A percentile compares a stretch with the other conserved stretches of the same genome.
Evolutionary conservation across 1,140 invertebrate species (phyloP).

Genomic region (Nephotettix cincticeps): DNA sequence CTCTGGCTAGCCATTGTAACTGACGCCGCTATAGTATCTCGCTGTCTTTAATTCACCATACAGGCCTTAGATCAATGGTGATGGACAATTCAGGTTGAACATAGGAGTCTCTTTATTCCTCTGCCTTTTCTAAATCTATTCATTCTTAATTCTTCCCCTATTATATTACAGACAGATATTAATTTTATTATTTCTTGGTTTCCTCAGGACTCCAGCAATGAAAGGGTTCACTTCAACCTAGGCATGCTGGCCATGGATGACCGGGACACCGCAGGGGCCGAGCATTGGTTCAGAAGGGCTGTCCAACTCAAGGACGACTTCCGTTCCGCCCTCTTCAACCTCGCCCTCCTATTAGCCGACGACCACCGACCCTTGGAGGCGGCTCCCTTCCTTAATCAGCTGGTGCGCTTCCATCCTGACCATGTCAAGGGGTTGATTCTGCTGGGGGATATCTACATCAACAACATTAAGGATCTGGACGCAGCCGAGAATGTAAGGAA

Average conservation of each 20-base stretch:
- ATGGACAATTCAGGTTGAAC: too few relatives aligned
- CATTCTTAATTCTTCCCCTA: too few relatives aligned
- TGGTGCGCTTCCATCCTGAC: constrained; percentile 88
- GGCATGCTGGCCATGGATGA: constrained; percentile 97
- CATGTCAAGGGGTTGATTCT: constrained; percentile 94
- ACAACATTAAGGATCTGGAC: constrained; percentile 91
- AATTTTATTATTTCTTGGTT: too few relatives aligned
- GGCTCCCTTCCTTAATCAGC: constrained; percentile 87
- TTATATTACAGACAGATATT: too few relatives aligned
- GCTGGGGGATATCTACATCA: constrained; percentile 95
- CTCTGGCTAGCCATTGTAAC: too few relatives aligned
- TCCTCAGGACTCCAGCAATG: constrained; percentile 67
- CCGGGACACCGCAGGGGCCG: constrained; percentile 80
- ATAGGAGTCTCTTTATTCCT: too few relatives aligned
- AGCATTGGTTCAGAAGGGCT: constrained; percentile 84
- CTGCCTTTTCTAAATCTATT: too few relatives aligned
- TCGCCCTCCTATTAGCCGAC: constrained; percentile 88
- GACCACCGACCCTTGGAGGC: constrained; percentile 86
- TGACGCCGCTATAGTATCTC: too few relatives aligned
- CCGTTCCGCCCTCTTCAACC: constrained; percentile 90
- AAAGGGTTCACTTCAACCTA: constrained; percentile 90
- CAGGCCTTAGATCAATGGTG: too few relatives aligned
- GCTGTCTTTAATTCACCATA: too few relatives aligned
- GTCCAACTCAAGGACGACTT: constrained; percentile 84
- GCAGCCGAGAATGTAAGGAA: constrained; percentile 86